Evolutionary conservation across 2,113 vertebrate genomes (phyloP), one percentile per base, ranked within the genome.

Genomic region (Climacteris rufus): DNA sequence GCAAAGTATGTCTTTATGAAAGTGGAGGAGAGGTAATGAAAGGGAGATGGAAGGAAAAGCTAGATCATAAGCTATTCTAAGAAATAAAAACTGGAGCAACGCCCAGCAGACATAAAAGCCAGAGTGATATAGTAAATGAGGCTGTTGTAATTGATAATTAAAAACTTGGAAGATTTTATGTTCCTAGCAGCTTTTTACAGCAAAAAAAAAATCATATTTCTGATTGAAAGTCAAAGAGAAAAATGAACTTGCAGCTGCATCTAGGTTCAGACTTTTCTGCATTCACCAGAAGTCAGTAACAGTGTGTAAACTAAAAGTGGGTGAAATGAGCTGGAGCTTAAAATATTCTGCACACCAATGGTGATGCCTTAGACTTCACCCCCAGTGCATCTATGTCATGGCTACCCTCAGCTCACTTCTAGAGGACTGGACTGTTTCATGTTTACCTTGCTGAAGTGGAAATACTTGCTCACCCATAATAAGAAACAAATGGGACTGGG

Each of bases 21-120:
- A 93, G 31, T 82, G 37, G 39, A 74, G 47, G 52, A 75, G 39
- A 61, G 12, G 15, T 53, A 65, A 37, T 50, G 21, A 71, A 52
- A 79, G 42, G 22, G 66, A 83, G 27, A 61, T 63, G 28, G 70
- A 84, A 78, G 27, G 44, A 74, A 89, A 84, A 94, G 47, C 78
- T 87, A 64, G 35, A 37, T 83, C 0, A 1, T 87, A 77, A 91
- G 44, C 77, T 89, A 22, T 87, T 89, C 44, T 5, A 87, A 56
- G 57, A 78, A 87, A 56, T 59, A 49, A 70, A 93, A 95, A 45
- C 25, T 87, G 74, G 69, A 94, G 37, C 57, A 78, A 30, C 75
- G 69, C 65, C 65, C 53, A 71, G 53, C 54, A 83, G 69, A 30
- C n/a, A 12, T 70, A 75, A 84, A 75, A 94, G n/a, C 42, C 65